Base-by-base conservation (phyloP, 2,113 vertebrate genomes). In the Chaetodon auriga region DNA sequence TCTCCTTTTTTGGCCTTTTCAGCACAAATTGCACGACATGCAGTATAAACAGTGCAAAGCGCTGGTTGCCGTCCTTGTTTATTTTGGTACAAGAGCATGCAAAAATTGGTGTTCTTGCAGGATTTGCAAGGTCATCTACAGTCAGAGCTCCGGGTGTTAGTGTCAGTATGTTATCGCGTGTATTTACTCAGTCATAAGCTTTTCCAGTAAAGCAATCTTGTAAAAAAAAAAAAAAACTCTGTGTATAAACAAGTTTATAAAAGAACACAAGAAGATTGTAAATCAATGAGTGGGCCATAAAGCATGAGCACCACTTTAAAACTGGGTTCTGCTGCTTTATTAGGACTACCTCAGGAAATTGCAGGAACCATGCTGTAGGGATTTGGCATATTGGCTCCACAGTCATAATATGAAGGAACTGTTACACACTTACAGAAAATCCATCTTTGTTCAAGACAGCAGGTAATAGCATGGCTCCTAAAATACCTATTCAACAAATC, bases 311-410 rank as follows among this genome's bases (percentile, higher is more conserved):
- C 14, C 16, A 23, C 41, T 41, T 43, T 70, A 58, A 64, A 82
- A 78, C 6, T 7, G 80, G 16, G 65, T 45, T 55, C n/a, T 38
- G 38, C 35, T 38, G n/a, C 45, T 23, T 75, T 38, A 75, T 53
- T 74, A 86, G 65, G 53, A 18, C 23, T 21, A 18, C 66, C 36
- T 64, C 79, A 43, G 49, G 64, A 75, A 78, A 73, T 54, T 55
- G 7, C 35, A 70, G 25, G 54, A 70, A 41, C 48, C 43, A 12
- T 46, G 13, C 74, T 68, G 43, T 38, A 21, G 46, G 68, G 61
- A 58, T 78, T 30, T 63, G 48, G 53, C 15, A 69, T 54, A 69
- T 62, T 60, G 53, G 16, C 65, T 70, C 23, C 38, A 66, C 7
- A 57, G 49, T 25, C 13, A 58, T 65, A 51, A 48, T 57, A 62